These are phyloP conservation scores for Amphiprion clarkii DNA, from an alignment of 2,797 vertebrate genomes.

Conservation along the genomic window DNA sequence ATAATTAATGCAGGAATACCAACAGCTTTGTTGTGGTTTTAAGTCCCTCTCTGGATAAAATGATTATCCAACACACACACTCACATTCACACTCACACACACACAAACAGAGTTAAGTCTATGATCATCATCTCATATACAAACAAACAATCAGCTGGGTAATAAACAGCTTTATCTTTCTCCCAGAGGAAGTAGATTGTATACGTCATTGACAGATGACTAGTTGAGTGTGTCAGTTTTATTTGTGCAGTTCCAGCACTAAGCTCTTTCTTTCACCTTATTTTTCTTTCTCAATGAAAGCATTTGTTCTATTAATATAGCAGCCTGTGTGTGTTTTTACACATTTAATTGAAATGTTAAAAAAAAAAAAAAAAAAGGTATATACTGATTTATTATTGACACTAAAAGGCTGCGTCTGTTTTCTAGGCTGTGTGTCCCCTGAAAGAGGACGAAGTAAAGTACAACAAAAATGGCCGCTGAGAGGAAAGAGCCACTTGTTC, in stretches of 20 bases:
- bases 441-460: slow-evolving; percentile 11
- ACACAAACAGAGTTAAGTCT: slow-evolving; percentile 6
- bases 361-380: not conserved
- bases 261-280: not conserved
- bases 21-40: slow-evolving; percentile 43
- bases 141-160: slow-evolving; percentile 18
- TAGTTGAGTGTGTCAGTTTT: slow-evolving; percentile 3
- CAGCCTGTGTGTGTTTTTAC: slow-evolving; percentile 22
- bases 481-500: slow-evolving; percentile 31
- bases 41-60: slow-evolving; percentile 50
- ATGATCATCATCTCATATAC: slow-evolving; percentile 43
- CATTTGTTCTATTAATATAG: slow-evolving; percentile 40
- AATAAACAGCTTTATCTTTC: slow-evolving; percentile 9
- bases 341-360: slow-evolving; percentile 29
- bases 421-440: not conserved
- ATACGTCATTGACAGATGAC: slow-evolving; percentile 55
- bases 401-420: slow-evolving; percentile 28
- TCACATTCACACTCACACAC: not conserved
- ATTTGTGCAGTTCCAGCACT: slow-evolving; percentile 43
- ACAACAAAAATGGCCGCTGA: slow-evolving; percentile 26
- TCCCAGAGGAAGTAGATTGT: slow-evolving; percentile 34
- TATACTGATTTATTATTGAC: slow-evolving; percentile 32
- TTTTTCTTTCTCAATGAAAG: slow-evolving; percentile 13
- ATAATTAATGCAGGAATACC: slow-evolving; percentile 47
- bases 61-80: slow-evolving; percentile 12